Evolutionary conservation across 2,113 vertebrate genomes (phyloP).

Genomic region (Chaetodon auriga): DNA sequence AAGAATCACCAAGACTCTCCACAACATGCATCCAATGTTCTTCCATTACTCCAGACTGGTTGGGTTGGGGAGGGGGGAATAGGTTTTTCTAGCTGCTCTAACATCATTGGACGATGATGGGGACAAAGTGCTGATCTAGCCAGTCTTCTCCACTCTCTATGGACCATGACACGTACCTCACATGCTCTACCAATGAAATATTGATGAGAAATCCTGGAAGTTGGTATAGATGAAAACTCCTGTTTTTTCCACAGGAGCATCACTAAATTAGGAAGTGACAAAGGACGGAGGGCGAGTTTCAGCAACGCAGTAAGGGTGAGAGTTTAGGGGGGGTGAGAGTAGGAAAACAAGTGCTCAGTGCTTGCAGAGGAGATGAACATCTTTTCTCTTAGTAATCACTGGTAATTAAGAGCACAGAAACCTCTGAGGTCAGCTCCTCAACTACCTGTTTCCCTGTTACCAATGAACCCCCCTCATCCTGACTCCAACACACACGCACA

Average conservation of each 20-base stretch:
- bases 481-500: not conserved
- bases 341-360: conserved; percentile 16
- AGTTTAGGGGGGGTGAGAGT: not conserved
- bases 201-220: conserved; percentile 40
- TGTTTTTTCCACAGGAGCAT: conserved; percentile 37
- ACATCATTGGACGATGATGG: not conserved
- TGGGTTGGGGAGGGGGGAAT: not conserved
- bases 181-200: conserved; percentile 47
- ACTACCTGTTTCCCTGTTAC: conserved; percentile 27
- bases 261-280: conserved; percentile 60
- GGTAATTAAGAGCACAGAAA: conserved; percentile 62
- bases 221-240: conserved; percentile 23
- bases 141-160: not conserved
- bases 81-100: conserved; percentile 3
- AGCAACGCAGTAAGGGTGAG: not conserved
- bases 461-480: not conserved
- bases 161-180: conserved; percentile 6
- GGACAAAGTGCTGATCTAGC: conserved; percentile 49
- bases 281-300: conserved; percentile 46
- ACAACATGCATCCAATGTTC: conserved; percentile 28
- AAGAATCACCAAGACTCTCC: conserved; percentile 10
- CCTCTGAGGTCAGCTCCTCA: conserved; percentile 54
- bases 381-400: conserved; percentile 33
- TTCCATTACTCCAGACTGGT: not conserved
- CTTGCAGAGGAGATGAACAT: conserved; percentile 21